Base-by-base conservation (phyloP, 2,113 vertebrate genomes). In the Strix uralensis region DNA sequence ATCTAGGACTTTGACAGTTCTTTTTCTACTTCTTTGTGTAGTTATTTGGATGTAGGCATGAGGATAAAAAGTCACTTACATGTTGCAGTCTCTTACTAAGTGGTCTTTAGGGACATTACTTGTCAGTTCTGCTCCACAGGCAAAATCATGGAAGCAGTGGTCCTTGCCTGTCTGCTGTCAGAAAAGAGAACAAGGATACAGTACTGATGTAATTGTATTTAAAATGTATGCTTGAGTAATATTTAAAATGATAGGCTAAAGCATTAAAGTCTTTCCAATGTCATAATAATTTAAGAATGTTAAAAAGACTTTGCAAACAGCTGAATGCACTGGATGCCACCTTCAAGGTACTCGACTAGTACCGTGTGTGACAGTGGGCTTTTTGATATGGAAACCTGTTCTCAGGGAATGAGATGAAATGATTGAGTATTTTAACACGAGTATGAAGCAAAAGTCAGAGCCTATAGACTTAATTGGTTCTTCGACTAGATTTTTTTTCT, bases 161-260 rank as follows among this genome's bases (percentile, higher is more conserved):
- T 96, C 69, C 72, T 88, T 88, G 63, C 77, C 55, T 89, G 15
- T 71, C 57, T 81, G 59, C 59, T 71, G 30, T 75, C 61, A 67
- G 51, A 51, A 88, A 58, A 75, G 23, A 78, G 73, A 91, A 72
- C 30, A 86, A 49, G 27, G 23, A 42, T 46, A n/a, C 2, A n/a
- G 26, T 66, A n/a, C 63, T 44, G 47, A 67, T 95, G 29, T 78
- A 73, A 81, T 89, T 66, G 34, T 71, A 55, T 63, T 89, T 83
- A 84, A 83, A 86, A 42, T 36, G 8, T 47, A 25, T 72, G 27
- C 52, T 67, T 54, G 52, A 87, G 18, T 87, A 77, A 47, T 74
- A 97, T 84, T 80, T 84, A 72, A 96, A 96, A 63, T 22, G 47
- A 79, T 59, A 88, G 15, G 27, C 46, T 92, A 83, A 88, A 72